A percentile compares a stretch with the other conserved stretches of the same genome.
phyloP scores from a whole-genome alignment of 2,797 vertebrate species.

The Gymnopithys bicolor region DNA sequence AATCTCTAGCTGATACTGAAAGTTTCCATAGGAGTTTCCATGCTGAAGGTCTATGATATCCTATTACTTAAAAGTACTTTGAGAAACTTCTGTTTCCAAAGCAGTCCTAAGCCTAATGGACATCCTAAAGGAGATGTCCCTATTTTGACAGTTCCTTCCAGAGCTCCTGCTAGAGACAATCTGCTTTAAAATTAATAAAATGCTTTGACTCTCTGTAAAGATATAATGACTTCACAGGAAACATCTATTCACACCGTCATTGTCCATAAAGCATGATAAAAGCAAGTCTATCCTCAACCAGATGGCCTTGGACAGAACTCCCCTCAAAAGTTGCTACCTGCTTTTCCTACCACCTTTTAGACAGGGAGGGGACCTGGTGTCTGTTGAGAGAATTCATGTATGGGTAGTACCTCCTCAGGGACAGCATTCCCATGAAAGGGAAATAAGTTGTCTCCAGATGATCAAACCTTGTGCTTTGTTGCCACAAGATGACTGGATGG shows the following conservation, averaged over 20 bases:
- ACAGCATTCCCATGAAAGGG: neutral
- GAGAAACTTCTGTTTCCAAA: neutral
- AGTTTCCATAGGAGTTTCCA: neutral
- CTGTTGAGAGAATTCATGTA: neutral
- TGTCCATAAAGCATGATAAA: accelerated
- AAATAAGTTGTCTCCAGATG: neutral
- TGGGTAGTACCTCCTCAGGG: neutral
- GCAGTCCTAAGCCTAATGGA: neutral
- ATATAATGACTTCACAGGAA: neutral
- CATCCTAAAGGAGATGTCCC: neutral
- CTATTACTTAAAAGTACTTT: neutral
- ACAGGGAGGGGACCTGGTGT: neutral
- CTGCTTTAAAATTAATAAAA: neutral
- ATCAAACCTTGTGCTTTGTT: neutral
- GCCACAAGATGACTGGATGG: neutral
- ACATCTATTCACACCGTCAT: neutral
- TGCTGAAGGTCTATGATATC: neutral
- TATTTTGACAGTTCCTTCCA: neutral
- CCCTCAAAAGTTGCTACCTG: neutral
- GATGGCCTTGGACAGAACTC: neutral
- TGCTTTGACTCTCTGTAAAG: neutral
- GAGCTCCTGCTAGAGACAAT: neutral
- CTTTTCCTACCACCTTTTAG: neutral
- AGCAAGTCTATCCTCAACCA: neutral
- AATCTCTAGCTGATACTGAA: neutral